These are phyloP conservation scores for Melanostoma mellinum DNA, from an alignment of 2,888 invertebrate species.

Conservation along the genomic window DNA sequence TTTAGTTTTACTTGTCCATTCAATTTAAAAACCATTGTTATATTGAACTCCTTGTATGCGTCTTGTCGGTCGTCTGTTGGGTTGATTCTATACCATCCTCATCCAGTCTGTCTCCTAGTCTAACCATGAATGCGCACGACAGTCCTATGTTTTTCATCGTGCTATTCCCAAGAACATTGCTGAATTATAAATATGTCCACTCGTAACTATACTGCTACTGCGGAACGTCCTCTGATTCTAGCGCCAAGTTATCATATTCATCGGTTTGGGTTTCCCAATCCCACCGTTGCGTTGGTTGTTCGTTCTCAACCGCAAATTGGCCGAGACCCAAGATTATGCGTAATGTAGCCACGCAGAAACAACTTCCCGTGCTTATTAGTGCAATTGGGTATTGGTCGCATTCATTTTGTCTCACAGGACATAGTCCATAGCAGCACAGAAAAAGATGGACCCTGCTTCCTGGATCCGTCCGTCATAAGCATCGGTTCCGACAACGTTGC, in stretches of 20 bases:
- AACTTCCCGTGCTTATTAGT: constrained; percentile 69
- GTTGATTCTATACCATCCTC: constrained; percentile 6
- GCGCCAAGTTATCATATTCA: constrained; percentile 72
- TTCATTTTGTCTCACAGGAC: constrained; percentile 41
- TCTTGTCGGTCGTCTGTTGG: constrained; percentile 24
- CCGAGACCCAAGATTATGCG: constrained; percentile 66
- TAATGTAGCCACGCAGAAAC: constrained; percentile 54
- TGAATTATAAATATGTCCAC: constrained; percentile 58
- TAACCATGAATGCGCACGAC: constrained; percentile 15
- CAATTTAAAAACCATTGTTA: constrained; percentile 65
- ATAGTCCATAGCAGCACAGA: background rate
- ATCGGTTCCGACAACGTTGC: constrained; percentile 57
- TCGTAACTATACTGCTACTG: constrained; percentile 45
- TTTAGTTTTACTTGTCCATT: constrained; percentile 64
- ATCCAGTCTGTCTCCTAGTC: background rate
- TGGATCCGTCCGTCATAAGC: constrained; percentile 59
- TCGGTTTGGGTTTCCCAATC: constrained; percentile 30
- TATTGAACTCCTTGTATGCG: constrained; percentile 47
- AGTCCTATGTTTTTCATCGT: constrained; percentile 27
- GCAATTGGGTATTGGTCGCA: constrained; percentile 48
- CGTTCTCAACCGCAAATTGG: constrained; percentile 63
- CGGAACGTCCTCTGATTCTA: constrained; percentile 62
- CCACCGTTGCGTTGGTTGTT: constrained; percentile 54
- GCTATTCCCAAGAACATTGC: constrained; percentile 64
- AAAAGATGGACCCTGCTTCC: constrained; percentile 20